Conservation (phyloP, 2,888 invertebrate genomes). For the Harpalus rubripes region DNA sequence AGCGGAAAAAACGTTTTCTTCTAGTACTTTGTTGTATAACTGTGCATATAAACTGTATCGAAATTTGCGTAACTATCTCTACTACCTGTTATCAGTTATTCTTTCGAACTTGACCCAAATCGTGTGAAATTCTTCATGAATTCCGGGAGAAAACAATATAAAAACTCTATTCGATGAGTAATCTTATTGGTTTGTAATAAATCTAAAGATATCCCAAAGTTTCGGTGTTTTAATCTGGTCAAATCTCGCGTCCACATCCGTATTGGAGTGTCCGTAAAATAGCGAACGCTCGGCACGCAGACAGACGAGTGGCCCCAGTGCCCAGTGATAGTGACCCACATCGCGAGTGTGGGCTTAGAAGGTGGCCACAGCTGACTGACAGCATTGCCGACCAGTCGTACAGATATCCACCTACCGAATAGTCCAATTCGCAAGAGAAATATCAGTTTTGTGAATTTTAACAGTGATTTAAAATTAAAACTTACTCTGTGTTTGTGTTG, state of each 20-base stretch:
- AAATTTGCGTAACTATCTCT: neutral
- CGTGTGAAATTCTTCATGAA: neutral
- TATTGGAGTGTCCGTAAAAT: slow-evolving; percentile 39
- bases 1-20: neutral
- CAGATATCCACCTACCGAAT: slow-evolving; percentile 20
- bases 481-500: neutral
- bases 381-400: slow-evolving; percentile 39
- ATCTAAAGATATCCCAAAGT: neutral
- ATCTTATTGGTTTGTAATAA: neutral
- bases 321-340: slow-evolving; percentile 66
- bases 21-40: neutral
- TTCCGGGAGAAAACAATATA: neutral
- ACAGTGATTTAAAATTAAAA: neutral
- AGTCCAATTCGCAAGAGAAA: neutral
- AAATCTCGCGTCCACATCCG: slow-evolving; percentile 13
- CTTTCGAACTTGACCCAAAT: slow-evolving; percentile 2
- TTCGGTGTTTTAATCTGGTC: neutral
- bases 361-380: slow-evolving; percentile 62
- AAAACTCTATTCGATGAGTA: neutral
- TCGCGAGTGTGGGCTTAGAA: slow-evolving; percentile 62
- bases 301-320: slow-evolving; percentile 59
- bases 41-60: neutral
- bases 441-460: neutral
- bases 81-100: neutral
- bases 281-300: slow-evolving; percentile 36